Evolutionary conservation across 2,797 vertebrate genomes (phyloP), one percentile per base, ranked within the genome.

Genomic region (Typhlichthys subterraneus): DNA sequence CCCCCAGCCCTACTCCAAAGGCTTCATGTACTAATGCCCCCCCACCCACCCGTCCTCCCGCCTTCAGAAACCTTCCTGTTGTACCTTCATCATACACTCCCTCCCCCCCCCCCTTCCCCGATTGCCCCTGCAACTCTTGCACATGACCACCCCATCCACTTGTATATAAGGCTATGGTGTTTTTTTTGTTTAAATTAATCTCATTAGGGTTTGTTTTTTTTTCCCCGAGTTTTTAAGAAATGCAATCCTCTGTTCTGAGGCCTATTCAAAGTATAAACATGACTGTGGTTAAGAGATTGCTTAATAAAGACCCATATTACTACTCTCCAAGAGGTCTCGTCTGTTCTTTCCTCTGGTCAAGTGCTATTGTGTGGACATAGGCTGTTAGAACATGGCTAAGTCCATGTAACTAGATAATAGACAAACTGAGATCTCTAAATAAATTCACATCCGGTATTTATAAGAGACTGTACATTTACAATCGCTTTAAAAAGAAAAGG

Each of bases 1-100:
- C 48, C 69, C 92, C 8, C 95, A 97, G 92, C 89, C 91, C 84
- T 96, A 95, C 86, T 91, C 95, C 92, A 96, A 96, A 92, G 91
- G 94, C 90, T 98, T 95, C 89, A 94, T 93, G 3, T 98, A 95
- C 88, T 98, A 96, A 93, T 86, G 83, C 81, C 76, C 74, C 74
- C 56, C 57, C 58, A 56, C 33, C 0, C 2, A 2, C 45, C 19
- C 9, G 14, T 50, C 46, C 65, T 70, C 58, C 62, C 8, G 31
- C 68, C 74, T 60, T 67, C 85, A 83, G 69, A 76, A 55, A 72
- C 73, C 65, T 61, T 72, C 75, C 73, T 65, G 73, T 77, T 72
- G 61, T 80, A 81, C 75, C 80, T 75, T 76, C 63, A 72, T 76
- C 78, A 85, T 93, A 83, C 90, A 92, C 45, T 15, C 83, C 45